Percentiles rank a stretch among this genome's conserved stretches.
phyloP scores from a whole-genome alignment of 2,113 vertebrate species.

The Isurus oxyrinchus region DNA sequence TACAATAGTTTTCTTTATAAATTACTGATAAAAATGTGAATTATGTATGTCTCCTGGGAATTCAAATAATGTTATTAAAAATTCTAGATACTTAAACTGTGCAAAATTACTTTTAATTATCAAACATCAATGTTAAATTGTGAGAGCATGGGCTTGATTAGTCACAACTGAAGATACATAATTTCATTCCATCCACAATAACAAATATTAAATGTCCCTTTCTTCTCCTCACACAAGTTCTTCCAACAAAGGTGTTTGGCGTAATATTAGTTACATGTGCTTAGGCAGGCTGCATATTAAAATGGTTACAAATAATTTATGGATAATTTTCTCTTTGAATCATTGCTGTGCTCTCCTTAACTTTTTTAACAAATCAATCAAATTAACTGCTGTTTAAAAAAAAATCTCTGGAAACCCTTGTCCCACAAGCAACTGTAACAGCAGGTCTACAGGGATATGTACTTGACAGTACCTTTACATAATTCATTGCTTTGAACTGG shows the following conservation, averaged over 20 bases:
- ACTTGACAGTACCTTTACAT: conserved; percentile 19
- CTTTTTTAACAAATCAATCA: conserved; percentile 26
- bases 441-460: background rate
- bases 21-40: background rate
- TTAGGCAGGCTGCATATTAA: background rate
- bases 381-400: conserved; percentile 26
- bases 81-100: background rate
- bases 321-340: background rate
- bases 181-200: conserved; percentile 1
- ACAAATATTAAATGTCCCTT: background rate
- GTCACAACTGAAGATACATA: background rate
- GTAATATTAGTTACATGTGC: background rate
- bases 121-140: background rate
- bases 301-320: conserved; percentile 13
- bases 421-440: conserved; percentile 14
- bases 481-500: conserved; percentile 24
- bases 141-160: background rate
- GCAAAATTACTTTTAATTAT: background rate
- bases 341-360: background rate
- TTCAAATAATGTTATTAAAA: conserved; percentile 1
- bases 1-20: background rate
- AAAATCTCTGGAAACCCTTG: background rate
- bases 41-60: no score
- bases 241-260: background rate
- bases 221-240: no score